Evolutionary conservation across 2,113 vertebrate species (phyloP).

Genomic region (Prunella fulvescens): DNA sequence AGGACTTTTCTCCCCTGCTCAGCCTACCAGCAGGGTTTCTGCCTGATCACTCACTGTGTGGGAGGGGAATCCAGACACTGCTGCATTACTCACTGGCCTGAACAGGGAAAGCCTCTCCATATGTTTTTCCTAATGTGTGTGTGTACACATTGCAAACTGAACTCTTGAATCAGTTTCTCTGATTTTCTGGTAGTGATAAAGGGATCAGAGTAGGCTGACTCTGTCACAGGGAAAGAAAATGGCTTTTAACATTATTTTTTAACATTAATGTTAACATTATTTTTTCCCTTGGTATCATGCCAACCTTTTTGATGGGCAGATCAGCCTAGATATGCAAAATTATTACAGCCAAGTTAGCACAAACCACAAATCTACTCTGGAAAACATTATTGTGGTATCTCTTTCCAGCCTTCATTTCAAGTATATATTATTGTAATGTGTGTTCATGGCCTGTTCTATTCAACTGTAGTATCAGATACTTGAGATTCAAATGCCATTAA

Average conservation of each 20-base stretch:
- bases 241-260: not conserved
- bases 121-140: constrained; percentile 13
- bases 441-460: constrained; percentile 37
- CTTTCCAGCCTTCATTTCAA: constrained; percentile 12
- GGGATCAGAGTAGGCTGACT: not conserved
- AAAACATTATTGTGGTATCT: not conserved
- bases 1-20: not conserved
- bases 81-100: constrained; percentile 43
- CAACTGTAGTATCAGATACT: not conserved
- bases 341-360: not conserved
- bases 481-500: constrained; percentile 15
- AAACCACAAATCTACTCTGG: constrained; percentile 5
- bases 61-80: constrained; percentile 22
- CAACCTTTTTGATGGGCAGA: not conserved
- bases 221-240: not conserved
- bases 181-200: not conserved
- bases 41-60: not conserved
- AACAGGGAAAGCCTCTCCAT: constrained; percentile 19
- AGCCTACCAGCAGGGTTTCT: constrained; percentile 4
- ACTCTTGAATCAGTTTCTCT: not conserved
- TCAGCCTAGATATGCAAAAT: not conserved
- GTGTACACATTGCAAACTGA: not conserved
- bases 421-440: not conserved
- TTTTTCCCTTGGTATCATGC: not conserved
- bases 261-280: not conserved